Conservation (phyloP, 2,888 invertebrate genomes). For the Bembecia ichneumoniformis region DNA sequence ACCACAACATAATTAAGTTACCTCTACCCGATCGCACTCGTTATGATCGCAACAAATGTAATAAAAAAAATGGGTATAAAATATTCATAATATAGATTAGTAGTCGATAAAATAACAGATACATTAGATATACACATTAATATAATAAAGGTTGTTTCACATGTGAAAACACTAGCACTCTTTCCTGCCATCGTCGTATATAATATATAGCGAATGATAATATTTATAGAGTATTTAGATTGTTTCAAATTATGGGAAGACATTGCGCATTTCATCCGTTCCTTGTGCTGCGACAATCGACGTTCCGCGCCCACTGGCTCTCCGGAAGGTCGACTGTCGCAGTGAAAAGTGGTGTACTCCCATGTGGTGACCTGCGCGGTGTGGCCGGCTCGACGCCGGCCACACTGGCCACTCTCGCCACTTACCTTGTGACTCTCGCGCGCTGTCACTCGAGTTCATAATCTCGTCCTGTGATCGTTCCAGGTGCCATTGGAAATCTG, state of each 20-base stretch:
- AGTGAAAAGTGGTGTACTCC: slow-evolving; percentile 51
- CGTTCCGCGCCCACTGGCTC: no score
- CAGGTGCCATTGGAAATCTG: slow-evolving; percentile 92
- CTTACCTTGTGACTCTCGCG: slow-evolving; percentile 95
- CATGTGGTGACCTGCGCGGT: slow-evolving; percentile 49
- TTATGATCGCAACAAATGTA: slow-evolving; percentile 34
- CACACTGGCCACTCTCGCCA: slow-evolving; percentile 17
- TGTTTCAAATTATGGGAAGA: slow-evolving; percentile 70
- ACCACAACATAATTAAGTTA: slow-evolving; percentile 13
- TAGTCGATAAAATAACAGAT: slow-evolving; percentile 57
- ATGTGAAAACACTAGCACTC: slow-evolving; percentile 74
- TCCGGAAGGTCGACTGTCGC: slow-evolving; percentile 50
- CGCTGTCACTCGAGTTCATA: slow-evolving; percentile 87
- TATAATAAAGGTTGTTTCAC: slow-evolving; percentile 59
- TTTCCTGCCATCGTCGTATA: slow-evolving; percentile 61
- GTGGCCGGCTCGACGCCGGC: slow-evolving; percentile 11
- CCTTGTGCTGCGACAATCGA: slow-evolving; percentile 63
- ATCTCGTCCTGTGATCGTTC: slow-evolving; percentile 89
- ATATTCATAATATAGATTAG: slow-evolving; percentile 58
- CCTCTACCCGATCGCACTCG: slow-evolving; percentile 59
- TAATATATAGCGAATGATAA: slow-evolving; percentile 51
- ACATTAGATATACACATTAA: slow-evolving; percentile 48
- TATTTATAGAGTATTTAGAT: slow-evolving; percentile 56
- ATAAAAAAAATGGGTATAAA: slow-evolving; percentile 46
- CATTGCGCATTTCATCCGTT: slow-evolving; percentile 74